These are phyloP conservation scores for Chloroceryle inda DNA, from an alignment of 2,797 vertebrate genomes.

Conservation along the genomic window DNA sequence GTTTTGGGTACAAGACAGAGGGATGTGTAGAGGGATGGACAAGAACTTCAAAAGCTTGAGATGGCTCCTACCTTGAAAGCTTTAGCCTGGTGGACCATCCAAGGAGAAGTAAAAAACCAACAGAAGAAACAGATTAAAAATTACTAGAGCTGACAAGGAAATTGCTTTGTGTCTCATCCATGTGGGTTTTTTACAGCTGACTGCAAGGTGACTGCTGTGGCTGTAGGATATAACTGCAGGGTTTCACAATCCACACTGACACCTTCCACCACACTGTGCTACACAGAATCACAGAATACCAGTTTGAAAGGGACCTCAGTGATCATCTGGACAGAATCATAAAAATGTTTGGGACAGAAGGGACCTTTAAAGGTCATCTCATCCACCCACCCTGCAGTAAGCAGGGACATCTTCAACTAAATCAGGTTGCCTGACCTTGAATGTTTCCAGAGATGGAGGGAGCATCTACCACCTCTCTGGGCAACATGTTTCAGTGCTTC, in stretches of 20 bases:
- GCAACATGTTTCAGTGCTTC: too few species aligned
- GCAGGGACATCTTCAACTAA: too few species aligned
- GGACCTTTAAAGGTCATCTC: too few species aligned
- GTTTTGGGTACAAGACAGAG: background rate
- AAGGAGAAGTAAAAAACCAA: background rate
- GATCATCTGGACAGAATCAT: too few species aligned
- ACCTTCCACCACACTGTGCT: background rate
- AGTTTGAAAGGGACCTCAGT: background rate
- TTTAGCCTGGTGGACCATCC: background rate
- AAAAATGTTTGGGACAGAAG: too few species aligned
- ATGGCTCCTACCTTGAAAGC: background rate
- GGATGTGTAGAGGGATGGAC: background rate
- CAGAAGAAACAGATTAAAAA: background rate
- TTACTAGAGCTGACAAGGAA: background rate
- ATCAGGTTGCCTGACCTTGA: too few species aligned
- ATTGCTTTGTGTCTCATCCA: background rate
- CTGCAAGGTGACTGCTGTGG: background rate
- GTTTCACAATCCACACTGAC: background rate
- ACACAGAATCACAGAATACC: background rate
- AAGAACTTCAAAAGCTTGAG: background rate
- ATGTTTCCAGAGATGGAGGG: too few species aligned
- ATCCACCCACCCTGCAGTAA: too few species aligned
- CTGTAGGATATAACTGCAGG: background rate
- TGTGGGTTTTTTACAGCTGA: background rate
- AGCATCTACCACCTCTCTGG: too few species aligned